Conservation (phyloP, 2,797 vertebrate species). For the Podargus strigoides region DNA sequence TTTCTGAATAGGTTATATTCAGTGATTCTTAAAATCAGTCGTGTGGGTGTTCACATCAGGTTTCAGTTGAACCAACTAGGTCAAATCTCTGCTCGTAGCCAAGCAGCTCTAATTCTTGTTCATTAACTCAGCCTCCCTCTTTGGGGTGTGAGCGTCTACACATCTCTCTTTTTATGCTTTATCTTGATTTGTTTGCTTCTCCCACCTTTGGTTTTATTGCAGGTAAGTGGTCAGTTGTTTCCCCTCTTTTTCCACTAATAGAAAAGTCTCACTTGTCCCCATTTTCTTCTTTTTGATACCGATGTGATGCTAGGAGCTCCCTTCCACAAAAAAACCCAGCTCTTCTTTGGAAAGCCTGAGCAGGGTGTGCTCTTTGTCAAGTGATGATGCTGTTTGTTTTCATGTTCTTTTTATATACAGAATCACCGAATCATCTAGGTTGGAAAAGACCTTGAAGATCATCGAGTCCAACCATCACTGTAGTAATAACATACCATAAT, state of each 20-base stretch:
- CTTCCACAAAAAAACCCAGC: not conserved
- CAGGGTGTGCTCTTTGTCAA: not conserved
- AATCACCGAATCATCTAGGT: too few species aligned
- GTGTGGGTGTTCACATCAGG: conserved; percentile 37
- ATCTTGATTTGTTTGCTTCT: not conserved
- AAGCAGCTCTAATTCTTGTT: not conserved
- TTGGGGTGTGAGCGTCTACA: not conserved
- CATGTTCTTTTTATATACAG: not conserved
- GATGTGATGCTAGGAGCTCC: not conserved
- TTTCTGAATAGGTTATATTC: not conserved
- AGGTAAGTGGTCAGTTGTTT: not conserved
- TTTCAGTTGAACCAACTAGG: conserved; percentile 35
- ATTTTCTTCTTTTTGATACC: not conserved
- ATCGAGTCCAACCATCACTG: too few species aligned
- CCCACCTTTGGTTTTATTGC: not conserved
- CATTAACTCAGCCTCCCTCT: not conserved
- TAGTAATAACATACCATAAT: too few species aligned
- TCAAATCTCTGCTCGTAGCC: not conserved
- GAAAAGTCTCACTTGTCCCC: not conserved
- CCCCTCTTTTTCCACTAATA: not conserved
- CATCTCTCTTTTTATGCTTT: not conserved
- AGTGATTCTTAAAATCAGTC: conserved; percentile 36
- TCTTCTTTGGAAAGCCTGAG: not conserved
- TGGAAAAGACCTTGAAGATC: too few species aligned
- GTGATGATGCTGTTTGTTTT: not conserved